Evolutionary conservation across 2,113 vertebrate species (phyloP), one percentile per base, ranked within the genome.

Genomic region (Vulpes vulpes): DNA sequence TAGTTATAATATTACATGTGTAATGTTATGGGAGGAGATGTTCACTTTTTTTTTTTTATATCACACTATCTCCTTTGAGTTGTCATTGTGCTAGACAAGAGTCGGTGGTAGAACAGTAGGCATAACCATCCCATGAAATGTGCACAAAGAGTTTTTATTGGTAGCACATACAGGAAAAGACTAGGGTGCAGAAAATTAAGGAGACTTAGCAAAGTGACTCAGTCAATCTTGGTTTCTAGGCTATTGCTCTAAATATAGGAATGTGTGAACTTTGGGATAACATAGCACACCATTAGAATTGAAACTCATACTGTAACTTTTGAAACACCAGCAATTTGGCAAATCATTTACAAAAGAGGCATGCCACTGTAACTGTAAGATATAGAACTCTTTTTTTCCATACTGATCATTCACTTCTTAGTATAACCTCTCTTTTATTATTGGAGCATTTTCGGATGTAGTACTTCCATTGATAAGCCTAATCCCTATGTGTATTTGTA

Each of bases 401-500:
- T 64, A 86, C 51, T 25, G 85, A 0, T 91, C 83, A 78, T 57
- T 62, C 8, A 35, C 32, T 83, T 96, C 74, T 23, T 59, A 55
- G 53, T 62, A 25, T 84, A 94, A 92, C 79, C 65, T 94, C 27
- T 83, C 25, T 84, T 82, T 89, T 88, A 86, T 79, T 86, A 43
- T 73, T 67, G 57, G 51, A 90, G 11, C 2, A 19, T 93, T 95
- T 92, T 96, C 11, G 60, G 60, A 49, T 89, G 7, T 23, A 22
- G 12, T 86, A 82, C 10, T 85, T 74, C 20, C 32, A 8, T 55
- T 64, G 57, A 90, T 73, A 59, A 92, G 19, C 10, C 51, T 94
- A 51, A 79, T 59, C 87, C 35, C 22, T 96, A 22, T 49, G 10
- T 49, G 1, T 84, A 89, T 55, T 96, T 81, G 2, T 79, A 51